Evolutionary conservation across 2,113 vertebrate genomes (phyloP).

Genomic region (Sylvia atricapilla): DNA sequence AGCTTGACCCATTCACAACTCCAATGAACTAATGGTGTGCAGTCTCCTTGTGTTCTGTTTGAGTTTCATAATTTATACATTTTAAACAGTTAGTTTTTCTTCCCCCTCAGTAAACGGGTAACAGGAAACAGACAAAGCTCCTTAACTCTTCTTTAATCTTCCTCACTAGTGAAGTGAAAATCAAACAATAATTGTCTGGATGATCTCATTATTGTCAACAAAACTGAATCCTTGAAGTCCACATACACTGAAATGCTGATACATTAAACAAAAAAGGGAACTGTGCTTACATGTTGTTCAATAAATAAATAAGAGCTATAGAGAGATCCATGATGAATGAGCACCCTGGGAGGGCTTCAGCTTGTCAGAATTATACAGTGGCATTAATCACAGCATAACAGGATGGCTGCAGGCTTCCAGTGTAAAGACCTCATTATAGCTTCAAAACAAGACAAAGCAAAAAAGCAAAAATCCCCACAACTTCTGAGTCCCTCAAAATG

Average conservation of each 20-base stretch:
- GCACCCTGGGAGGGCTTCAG: slow-evolving; percentile 41
- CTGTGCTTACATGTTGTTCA: slow-evolving; percentile 69
- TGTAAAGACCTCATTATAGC: slow-evolving; percentile 65
- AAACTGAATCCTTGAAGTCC: slow-evolving; percentile 75
- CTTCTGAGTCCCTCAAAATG: neutral
- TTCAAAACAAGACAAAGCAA: slow-evolving; percentile 51
- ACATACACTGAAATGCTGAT: slow-evolving; percentile 64
- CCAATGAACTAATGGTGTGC: neutral
- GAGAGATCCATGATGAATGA: slow-evolving; percentile 46
- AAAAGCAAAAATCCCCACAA: neutral
- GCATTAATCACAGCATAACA: slow-evolving; percentile 68
- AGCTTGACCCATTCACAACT: neutral
- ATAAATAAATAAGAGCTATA: slow-evolving; percentile 74
- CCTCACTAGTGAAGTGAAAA: slow-evolving; percentile 72
- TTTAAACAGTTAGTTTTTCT: slow-evolving; percentile 41
- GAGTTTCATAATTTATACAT: slow-evolving; percentile 52
- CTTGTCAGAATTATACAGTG: slow-evolving; percentile 55
- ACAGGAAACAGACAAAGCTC: slow-evolving; percentile 75
- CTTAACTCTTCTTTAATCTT: slow-evolving; percentile 80
- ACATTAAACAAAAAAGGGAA: slow-evolving; percentile 71
- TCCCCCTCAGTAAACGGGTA: slow-evolving; percentile 57
- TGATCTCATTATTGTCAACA: slow-evolving; percentile 81
- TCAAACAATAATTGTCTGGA: slow-evolving; percentile 76
- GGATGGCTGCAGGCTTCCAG: slow-evolving; percentile 55
- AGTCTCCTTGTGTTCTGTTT: neutral